phyloP scores from a whole-genome alignment of 1,140 invertebrate species.

The Caenorhabditis remanei region DNA sequence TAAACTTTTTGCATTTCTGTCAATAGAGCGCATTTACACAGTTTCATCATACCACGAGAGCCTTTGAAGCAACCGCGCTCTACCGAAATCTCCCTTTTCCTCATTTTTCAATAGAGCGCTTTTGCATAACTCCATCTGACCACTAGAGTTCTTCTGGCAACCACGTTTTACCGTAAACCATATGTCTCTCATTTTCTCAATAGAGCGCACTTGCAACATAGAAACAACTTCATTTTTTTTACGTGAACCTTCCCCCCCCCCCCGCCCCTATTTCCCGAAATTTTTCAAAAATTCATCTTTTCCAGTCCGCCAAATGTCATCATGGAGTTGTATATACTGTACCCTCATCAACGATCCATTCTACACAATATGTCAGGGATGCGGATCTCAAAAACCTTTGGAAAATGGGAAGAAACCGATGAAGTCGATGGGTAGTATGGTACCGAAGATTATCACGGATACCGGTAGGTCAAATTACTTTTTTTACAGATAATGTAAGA shows the following conservation, averaged over 20 bases:
- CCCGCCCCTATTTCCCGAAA: too few relatives aligned
- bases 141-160: too few relatives aligned
- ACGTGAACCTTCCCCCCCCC: too few relatives aligned
- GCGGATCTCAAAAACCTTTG: constrained; percentile 19
- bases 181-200: too few relatives aligned
- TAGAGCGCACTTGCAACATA: neutral
- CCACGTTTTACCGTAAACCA: neutral
- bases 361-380: constrained; percentile 3
- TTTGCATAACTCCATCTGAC: too few relatives aligned
- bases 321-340: constrained; percentile 43
- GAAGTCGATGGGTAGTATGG: neutral
- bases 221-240: neutral
- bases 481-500: neutral
- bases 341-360: constrained; percentile 17
- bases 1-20: too few relatives aligned
- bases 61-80: too few relatives aligned
- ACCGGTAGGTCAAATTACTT: neutral
- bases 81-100: too few relatives aligned
- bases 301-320: neutral
- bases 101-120: too few relatives aligned
- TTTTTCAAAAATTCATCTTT: too few relatives aligned
- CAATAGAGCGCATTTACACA: too few relatives aligned
- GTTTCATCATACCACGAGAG: too few relatives aligned
- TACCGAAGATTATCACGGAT: constrained; percentile 41
- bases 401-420: neutral